A percentile compares a stretch with the other conserved stretches of the same genome.
These are phyloP conservation scores for Morinoia aosen DNA, from an alignment of 2,888 invertebrate species.

Conservation along the genomic window DNA sequence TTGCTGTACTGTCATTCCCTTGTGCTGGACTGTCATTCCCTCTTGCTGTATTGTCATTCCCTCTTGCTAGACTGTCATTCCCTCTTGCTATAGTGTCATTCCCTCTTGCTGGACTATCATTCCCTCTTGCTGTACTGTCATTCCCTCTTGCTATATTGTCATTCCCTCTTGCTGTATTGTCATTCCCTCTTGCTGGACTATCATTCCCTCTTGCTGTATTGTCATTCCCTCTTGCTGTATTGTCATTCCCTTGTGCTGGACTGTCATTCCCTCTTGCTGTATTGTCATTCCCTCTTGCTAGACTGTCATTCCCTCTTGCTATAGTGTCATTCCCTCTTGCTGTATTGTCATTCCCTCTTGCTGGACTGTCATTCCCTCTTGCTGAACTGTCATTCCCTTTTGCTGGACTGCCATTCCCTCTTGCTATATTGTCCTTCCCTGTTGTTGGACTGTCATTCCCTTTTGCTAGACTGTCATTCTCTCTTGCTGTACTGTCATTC, in stretches of 20 bases:
- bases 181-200: too few relatives aligned
- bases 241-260: not conserved
- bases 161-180: not conserved
- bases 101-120: not conserved
- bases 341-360: not conserved
- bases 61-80: not conserved
- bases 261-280: not conserved
- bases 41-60: not conserved
- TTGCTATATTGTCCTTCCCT: conserved; percentile 15
- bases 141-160: not conserved
- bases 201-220: too few relatives aligned
- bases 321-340: not conserved
- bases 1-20: too few relatives aligned
- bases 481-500: not conserved
- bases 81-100: not conserved
- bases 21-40: not conserved
- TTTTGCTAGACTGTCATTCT: not conserved
- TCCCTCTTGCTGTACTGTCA: not conserved
- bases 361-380: not conserved
- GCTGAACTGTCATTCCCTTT: not conserved
- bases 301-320: not conserved
- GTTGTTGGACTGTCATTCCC: conserved; percentile 12
- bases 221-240: too few relatives aligned
- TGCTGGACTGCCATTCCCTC: too few relatives aligned
- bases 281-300: not conserved